Evolutionary conservation across 1,140 invertebrate species (phyloP).

Genomic region (Hylaeus volcanicus): DNA sequence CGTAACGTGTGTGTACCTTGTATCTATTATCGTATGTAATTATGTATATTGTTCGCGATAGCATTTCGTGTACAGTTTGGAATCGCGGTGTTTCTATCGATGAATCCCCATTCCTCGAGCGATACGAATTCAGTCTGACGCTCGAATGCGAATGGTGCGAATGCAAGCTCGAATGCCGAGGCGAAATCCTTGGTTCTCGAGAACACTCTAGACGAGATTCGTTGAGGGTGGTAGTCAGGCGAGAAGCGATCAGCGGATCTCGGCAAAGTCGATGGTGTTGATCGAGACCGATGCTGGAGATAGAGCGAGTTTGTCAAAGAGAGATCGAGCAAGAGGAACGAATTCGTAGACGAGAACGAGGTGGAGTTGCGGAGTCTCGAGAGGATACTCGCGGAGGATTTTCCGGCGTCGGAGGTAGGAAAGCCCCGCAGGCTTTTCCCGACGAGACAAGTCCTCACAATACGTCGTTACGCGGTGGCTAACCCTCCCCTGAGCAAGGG

Average conservation of each 20-base stretch:
- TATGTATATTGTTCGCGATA: too few relatives aligned
- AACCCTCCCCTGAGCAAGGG: conserved; percentile 72
- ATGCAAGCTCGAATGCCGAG: neutral
- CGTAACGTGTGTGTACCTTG: too few relatives aligned
- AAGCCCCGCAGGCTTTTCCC: conserved; percentile 73
- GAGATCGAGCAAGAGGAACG: neutral
- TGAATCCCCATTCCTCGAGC: too few relatives aligned
- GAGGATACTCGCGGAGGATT: conserved; percentile 70
- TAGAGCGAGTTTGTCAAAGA: conserved; percentile 9
- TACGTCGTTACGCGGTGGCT: conserved; percentile 76
- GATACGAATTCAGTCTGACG: neutral
- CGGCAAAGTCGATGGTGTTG: conserved; percentile 12
- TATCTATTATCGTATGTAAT: too few relatives aligned
- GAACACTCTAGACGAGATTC: conserved; percentile 10
- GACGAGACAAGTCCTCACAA: conserved; percentile 75
- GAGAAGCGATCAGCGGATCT: conserved; percentile 19
- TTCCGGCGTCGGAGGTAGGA: conserved; percentile 69
- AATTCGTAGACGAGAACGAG: neutral
- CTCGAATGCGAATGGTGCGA: neutral
- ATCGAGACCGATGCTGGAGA: conserved; percentile 2
- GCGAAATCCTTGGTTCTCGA: conserved; percentile 6
- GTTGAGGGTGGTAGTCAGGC: neutral
- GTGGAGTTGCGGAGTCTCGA: conserved; percentile 52
- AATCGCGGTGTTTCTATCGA: too few relatives aligned
- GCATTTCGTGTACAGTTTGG: too few relatives aligned